These are phyloP conservation scores for Neria commutata DNA, from an alignment of 2,888 invertebrate genomes.

Conservation along the genomic window DNA sequence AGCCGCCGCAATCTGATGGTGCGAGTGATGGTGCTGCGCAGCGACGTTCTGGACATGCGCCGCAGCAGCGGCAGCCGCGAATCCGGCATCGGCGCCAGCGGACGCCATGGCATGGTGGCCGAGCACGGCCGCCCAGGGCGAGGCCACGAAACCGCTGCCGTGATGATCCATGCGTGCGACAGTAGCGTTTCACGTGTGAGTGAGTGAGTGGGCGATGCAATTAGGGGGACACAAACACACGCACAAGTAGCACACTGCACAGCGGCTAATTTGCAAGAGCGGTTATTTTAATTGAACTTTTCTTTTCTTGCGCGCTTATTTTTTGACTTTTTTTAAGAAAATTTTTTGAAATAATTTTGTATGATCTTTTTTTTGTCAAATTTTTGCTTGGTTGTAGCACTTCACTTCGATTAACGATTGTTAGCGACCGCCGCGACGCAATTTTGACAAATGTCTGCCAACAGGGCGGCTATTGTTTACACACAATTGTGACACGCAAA, in stretches of 20 bases:
- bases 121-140: slow-evolving; percentile 82
- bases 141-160: slow-evolving; percentile 74
- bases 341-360: neutral
- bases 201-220: neutral
- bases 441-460: slow-evolving; percentile 32
- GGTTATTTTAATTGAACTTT: too few species aligned
- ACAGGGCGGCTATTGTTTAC: slow-evolving; percentile 54
- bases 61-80: slow-evolving; percentile 60
- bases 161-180: slow-evolving; percentile 77
- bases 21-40: slow-evolving; percentile 52
- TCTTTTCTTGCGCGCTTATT: too few species aligned
- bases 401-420: too few species aligned
- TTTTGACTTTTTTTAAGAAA: neutral
- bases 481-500: slow-evolving; percentile 37
- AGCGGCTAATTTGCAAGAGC: neutral
- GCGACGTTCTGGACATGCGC: slow-evolving; percentile 65
- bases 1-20: slow-evolving; percentile 53
- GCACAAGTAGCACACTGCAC: neutral
- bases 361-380: too few species aligned
- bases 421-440: neutral
- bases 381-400: too few species aligned
- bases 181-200: neutral
- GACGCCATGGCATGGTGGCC: slow-evolving; percentile 63
- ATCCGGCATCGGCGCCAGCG: slow-evolving; percentile 58
- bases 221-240: too few species aligned